Evolutionary conservation across 2,797 vertebrate genomes (phyloP).

Genomic region (Argentina silus): DNA sequence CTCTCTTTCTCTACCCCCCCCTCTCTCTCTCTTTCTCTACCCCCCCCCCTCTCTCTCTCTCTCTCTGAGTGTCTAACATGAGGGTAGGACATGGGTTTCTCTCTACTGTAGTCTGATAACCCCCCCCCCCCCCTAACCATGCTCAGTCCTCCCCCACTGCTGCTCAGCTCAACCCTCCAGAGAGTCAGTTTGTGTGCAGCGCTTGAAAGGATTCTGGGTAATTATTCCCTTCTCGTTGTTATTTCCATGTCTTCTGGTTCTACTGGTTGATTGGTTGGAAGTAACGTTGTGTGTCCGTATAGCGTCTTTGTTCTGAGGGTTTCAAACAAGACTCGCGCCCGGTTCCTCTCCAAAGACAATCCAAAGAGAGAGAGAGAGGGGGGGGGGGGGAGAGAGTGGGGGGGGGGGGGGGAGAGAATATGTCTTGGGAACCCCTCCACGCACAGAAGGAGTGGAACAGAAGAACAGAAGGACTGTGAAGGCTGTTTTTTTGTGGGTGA

Average conservation of each 20-base stretch:
- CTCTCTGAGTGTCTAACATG: neutral
- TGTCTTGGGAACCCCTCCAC: conserved; percentile 12
- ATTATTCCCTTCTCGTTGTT: conserved; percentile 29
- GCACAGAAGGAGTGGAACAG: too few relatives aligned
- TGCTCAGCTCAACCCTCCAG: conserved; percentile 44
- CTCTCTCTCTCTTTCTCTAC: neutral
- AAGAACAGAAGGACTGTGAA: conserved; percentile 10
- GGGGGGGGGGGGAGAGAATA: conserved; percentile 34
- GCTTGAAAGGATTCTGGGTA: conserved; percentile 37
- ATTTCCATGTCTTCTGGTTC: conserved; percentile 18
- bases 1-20: conserved; percentile 11
- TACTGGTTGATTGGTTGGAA: neutral
- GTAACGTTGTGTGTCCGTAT: conserved; percentile 15
- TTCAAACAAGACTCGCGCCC: conserved; percentile 29
- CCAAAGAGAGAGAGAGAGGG: neutral
- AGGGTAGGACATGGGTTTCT: neutral
- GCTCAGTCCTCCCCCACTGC: conserved; percentile 8
- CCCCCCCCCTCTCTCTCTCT: neutral
- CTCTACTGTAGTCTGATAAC: neutral
- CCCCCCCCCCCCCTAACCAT: neutral
- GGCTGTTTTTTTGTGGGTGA: conserved; percentile 26
- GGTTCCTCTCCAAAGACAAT: conserved; percentile 16
- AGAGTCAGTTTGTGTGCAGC: conserved; percentile 50
- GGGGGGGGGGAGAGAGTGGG: neutral
- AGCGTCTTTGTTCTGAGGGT: conserved; percentile 35